A percentile compares a stretch with the other conserved stretches of the same genome.
phyloP scores from a whole-genome alignment of 2,113 vertebrate species.

The Labeo catla region DNA sequence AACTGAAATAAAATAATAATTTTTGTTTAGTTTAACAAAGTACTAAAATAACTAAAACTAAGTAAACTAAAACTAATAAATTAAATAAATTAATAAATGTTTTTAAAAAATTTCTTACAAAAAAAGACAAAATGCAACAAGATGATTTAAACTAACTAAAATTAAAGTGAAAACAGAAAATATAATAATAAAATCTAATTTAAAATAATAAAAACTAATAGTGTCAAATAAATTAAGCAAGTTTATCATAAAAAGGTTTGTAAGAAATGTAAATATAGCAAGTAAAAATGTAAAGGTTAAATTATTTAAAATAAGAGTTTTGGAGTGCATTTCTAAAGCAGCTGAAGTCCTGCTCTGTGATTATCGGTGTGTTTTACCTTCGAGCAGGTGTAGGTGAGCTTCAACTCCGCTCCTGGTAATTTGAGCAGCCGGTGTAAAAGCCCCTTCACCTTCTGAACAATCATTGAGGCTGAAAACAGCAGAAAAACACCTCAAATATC shows the following conservation, averaged over 20 bases:
- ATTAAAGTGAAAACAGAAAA: not conserved
- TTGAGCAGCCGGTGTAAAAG: constrained; percentile 85
- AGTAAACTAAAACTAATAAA: too few species aligned
- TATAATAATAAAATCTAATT: not conserved
- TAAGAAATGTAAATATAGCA: too few species aligned
- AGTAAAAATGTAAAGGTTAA: not conserved
- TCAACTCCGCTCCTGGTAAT: constrained; percentile 83
- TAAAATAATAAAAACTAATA: not conserved
- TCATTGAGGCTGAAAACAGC: constrained; percentile 84
- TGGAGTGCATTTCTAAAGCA: too few species aligned
- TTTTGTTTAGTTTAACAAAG: too few species aligned
- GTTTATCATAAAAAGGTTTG: not conserved
- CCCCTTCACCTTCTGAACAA: constrained; percentile 90
- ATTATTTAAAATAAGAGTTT: too few species aligned
- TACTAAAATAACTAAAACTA: too few species aligned
- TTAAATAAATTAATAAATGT: too few species aligned
- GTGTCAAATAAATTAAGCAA: not conserved
- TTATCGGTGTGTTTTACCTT: constrained; percentile 76
- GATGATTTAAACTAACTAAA: too few species aligned
- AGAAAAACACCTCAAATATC: not conserved
- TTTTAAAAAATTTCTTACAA: too few species aligned
- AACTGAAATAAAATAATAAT: too few species aligned
- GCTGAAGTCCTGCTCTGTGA: not conserved
- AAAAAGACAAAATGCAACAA: too few species aligned
- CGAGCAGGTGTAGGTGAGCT: constrained; percentile 83